Evolutionary conservation across 1,140 invertebrate genomes (phyloP), one percentile per base, ranked within the genome.

Genomic region (Zaprionus camerounensis): DNA sequence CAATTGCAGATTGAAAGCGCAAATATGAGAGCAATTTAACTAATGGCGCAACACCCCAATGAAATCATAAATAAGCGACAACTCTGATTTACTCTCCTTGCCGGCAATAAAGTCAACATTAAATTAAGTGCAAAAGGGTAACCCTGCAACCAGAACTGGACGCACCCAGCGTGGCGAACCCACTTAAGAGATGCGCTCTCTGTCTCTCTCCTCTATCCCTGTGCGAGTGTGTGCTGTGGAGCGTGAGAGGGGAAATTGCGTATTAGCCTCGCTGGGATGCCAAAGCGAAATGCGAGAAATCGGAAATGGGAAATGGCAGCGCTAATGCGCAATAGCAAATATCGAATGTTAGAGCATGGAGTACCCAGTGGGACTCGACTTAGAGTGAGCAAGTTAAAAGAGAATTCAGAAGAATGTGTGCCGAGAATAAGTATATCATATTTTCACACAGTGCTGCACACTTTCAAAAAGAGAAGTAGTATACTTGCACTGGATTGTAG

Each of bases 121-220:
- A 85, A 90, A 88, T 80, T 81, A 90, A 88, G 85, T 84, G 84
- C 76, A 79, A 64, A 67, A 81, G 44, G 69, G 68, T 80, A 84
- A 84, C 80, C 77, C 83, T 68, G 41, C 41, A 46, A 20, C 7
- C 3, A n/a, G n/a, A 71, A 75, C 46, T 49, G 64, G 51, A 57
- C 66, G 57, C 31, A 59, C 36, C 44, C 38, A 71, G 53, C 61
- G 26, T 75, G 56, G 22, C 56, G 62, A 55, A 61, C 24, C 51
- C 75, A 67, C 69, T 72, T 61, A 71, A 64, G 31, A 72, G 53
- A 57, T 34, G 17, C 26, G 41, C 38, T 49, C 13, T 34, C 38
- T 34, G 3, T n/a, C 66, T 55, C 53, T 24, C 34, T 36, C 38
- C 58, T 56, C 31, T 31, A 31, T 31, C 31, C 31, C 9, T 34